Percentiles rank a stretch among this genome's conserved stretches.
Evolutionary conservation across 2,888 invertebrate genomes (phyloP).

Genomic region (Urechis unicinctus): DNA sequence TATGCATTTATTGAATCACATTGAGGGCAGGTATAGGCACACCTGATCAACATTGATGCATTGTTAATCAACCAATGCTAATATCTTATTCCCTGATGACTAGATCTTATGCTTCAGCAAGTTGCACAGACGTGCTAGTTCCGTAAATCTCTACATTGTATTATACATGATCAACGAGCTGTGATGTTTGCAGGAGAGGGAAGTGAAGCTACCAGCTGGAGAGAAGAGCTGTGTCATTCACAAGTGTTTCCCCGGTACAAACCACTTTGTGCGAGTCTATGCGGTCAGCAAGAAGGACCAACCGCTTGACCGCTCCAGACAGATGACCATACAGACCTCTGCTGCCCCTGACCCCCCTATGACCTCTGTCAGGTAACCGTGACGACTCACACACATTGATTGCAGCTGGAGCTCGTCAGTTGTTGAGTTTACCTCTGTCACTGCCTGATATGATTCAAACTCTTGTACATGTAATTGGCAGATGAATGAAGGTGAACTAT

Average conservation of each 20-base stretch:
- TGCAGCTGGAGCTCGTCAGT: not conserved
- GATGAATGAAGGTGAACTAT: too few relatives aligned
- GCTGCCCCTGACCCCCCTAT: constrained; percentile 48
- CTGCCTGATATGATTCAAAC: too few relatives aligned
- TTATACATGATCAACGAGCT: too few relatives aligned
- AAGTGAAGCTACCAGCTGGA: constrained; percentile 37
- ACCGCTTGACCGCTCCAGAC: constrained; percentile 42
- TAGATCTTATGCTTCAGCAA: too few relatives aligned
- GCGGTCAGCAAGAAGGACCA: constrained; percentile 34
- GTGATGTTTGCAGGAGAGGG: constrained; percentile 37
- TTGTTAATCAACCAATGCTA: too few relatives aligned
- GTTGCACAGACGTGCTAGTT: too few relatives aligned
- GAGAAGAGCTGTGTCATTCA: constrained; percentile 47
- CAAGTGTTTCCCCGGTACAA: constrained; percentile 48
- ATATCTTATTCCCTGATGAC: too few relatives aligned
- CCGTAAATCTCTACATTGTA: not conserved
- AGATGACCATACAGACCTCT: constrained; percentile 46
- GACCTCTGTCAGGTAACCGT: constrained; percentile 36
- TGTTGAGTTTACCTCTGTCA: not conserved
- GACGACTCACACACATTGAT: not conserved
- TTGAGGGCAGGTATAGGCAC: too few relatives aligned
- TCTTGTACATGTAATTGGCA: too few relatives aligned
- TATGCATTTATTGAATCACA: too few relatives aligned
- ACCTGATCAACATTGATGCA: too few relatives aligned
- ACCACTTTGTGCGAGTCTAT: constrained; percentile 43